Conservation (phyloP, 2,113 vertebrate genomes). For the Scalopus aquaticus region DNA sequence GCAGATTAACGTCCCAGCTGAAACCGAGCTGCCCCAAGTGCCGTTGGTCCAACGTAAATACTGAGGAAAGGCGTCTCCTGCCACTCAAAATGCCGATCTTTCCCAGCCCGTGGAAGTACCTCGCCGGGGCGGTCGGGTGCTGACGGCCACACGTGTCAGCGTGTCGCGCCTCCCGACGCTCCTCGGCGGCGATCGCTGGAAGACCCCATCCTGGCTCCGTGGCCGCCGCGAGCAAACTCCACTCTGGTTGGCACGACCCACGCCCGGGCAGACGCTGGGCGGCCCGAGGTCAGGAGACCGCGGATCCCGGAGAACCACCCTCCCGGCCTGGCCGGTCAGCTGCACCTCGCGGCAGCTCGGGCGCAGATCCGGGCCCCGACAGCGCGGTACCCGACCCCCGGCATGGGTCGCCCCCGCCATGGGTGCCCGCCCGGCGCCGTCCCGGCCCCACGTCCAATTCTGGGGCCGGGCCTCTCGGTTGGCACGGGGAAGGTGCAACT, state of each 20-base stretch:
- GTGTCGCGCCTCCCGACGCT: background rate
- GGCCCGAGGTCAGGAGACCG: background rate
- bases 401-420: rapidly evolving
- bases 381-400: rapidly evolving
- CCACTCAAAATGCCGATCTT: background rate
- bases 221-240: background rate
- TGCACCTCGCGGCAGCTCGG: background rate
- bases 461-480: rapidly evolving
- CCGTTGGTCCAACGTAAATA: slow-evolving; percentile 7
- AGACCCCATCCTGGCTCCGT: background rate
- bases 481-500: rapidly evolving
- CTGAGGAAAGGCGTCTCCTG: slow-evolving; percentile 8
- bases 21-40: slow-evolving; percentile 26
- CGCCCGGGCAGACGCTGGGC: rapidly evolving
- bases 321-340: rapidly evolving
- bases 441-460: rapidly evolving
- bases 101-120: slow-evolving; percentile 13
- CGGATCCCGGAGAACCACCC: background rate
- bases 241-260: background rate
- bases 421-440: rapidly evolving
- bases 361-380: background rate
- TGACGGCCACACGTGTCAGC: background rate
- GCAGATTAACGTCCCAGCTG: slow-evolving; percentile 53
- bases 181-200: background rate
- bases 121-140: background rate